Evolutionary conservation across 2,113 vertebrate genomes (phyloP).

Genomic region (Clarias macrocephalus): DNA sequence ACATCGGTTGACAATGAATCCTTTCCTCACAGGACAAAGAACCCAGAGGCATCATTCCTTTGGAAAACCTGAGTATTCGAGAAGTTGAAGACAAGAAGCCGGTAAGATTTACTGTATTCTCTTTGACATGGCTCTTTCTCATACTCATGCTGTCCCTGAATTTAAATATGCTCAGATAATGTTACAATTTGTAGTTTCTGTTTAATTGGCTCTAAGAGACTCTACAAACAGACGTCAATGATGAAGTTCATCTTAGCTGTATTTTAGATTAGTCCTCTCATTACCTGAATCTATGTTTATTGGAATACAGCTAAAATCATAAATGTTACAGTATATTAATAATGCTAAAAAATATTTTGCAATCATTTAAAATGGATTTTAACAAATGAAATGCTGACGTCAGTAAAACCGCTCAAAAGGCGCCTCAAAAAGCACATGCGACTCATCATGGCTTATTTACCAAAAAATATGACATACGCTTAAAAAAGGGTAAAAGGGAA

Average conservation of each 20-base stretch:
- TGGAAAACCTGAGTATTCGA: slow-evolving; percentile 96
- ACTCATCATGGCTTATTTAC: too few species aligned
- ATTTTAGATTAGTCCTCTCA: background rate
- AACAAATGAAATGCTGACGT: background rate
- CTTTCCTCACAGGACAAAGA: slow-evolving; percentile 86
- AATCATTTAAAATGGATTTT: background rate
- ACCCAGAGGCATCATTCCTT: slow-evolving; percentile 93
- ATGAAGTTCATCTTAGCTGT: background rate
- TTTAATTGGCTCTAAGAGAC: background rate
- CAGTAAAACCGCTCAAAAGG: background rate
- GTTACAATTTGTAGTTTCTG: background rate
- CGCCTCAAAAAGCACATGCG: too few species aligned
- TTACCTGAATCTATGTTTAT: background rate
- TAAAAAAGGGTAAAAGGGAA: too few species aligned
- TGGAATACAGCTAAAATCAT: background rate
- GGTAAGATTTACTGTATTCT: slow-evolving; percentile 71
- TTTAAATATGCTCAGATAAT: background rate
- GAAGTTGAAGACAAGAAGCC: slow-evolving; percentile 98
- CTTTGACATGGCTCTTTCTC: background rate
- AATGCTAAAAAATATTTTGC: too few species aligned
- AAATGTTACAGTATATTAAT: too few species aligned
- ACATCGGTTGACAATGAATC: background rate
- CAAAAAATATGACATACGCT: too few species aligned
- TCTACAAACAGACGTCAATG: background rate
- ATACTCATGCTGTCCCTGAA: background rate